Evolutionary conservation across 2,888 invertebrate genomes (phyloP).

Genomic region (Ochropleura plecta): DNA sequence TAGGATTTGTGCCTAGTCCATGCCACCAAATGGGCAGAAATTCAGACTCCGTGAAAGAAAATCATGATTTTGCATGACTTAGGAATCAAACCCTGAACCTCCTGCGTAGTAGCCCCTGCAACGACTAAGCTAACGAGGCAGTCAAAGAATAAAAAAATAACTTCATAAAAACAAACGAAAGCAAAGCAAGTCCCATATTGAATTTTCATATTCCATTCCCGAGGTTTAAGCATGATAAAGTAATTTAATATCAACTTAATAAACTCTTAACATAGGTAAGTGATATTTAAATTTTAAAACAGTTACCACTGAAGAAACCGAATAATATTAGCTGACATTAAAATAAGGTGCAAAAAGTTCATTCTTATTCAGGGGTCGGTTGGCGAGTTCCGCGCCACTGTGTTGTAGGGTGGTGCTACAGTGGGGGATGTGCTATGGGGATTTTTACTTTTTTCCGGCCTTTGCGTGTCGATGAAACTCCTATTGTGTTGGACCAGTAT

Average conservation of each 20-base stretch:
- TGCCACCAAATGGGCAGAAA: not conserved
- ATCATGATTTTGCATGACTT: not conserved
- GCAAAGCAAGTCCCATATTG: constrained; percentile 29
- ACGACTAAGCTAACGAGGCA: not conserved
- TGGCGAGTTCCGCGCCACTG: constrained; percentile 68
- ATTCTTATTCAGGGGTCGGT: constrained; percentile 80
- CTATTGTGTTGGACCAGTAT: too few species aligned
- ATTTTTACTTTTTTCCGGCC: not conserved
- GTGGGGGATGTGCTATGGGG: constrained; percentile 37
- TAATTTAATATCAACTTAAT: constrained; percentile 67
- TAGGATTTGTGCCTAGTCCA: not conserved
- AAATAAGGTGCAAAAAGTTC: constrained; percentile 80
- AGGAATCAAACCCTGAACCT: not conserved
- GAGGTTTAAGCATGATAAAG: constrained; percentile 59
- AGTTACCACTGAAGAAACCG: constrained; percentile 67
- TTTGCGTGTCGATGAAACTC: too few species aligned
- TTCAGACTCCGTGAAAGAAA: not conserved
- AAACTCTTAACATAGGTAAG: constrained; percentile 65
- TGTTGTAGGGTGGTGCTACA: constrained; percentile 46
- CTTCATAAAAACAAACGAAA: not conserved
- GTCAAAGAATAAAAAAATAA: not conserved
- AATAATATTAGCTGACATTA: constrained; percentile 71
- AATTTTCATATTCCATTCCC: constrained; percentile 51
- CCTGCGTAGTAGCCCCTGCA: not conserved
- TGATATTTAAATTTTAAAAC: constrained; percentile 69